phyloP scores from a whole-genome alignment of 2,113 vertebrate genomes.

The human region GRCh38 chr14:52562501-52563000 shows the following conservation, averaged over 20 bases:
- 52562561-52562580: not conserved
- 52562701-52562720: not conserved
- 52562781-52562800: not conserved
- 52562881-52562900: conserved; percentile 5
- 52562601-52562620: not conserved
- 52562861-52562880: not conserved
- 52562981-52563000: not conserved
- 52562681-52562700: not conserved
- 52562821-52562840: conserved; percentile 6
- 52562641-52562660: not conserved
- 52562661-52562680: not conserved
- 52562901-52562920: not conserved
- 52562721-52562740: not conserved
- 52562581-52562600: not conserved
- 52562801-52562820: conserved; percentile 7
- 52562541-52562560: not conserved
- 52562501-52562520: not conserved
- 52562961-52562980: not conserved
- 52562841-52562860: not conserved
- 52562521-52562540: not conserved
- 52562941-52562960: not conserved
- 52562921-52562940: not conserved
- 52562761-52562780: conserved; percentile 9
- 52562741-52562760: not conserved
- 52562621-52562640: not conserved